Evolutionary conservation across 1,140 invertebrate genomes (phyloP), one percentile per base, ranked within the genome.

Genomic region (Drosophila biarmipes): DNA sequence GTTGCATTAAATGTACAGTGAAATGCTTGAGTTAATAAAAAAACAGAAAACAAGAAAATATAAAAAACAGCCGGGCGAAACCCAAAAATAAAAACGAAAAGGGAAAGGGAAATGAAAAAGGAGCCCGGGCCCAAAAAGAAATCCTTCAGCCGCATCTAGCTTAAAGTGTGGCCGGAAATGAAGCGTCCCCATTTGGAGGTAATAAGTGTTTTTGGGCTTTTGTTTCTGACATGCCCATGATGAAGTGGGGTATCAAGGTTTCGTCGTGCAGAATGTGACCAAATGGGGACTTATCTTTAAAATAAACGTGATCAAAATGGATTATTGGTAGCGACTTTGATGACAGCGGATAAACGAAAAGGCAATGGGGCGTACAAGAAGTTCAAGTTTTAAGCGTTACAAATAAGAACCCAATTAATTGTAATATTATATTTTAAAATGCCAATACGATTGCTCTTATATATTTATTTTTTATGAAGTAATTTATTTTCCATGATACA

Each of bases 1-100:
- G 82, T 87, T 87, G 82, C 82, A 87, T 87, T 87, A 87, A 87
- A 87, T 87, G 78, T 87, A 75, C 78, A 87, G 73, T 85, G 77
- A 85, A 85, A 85, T 85, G 81, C 77, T 86, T 78, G 84, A 87
- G 74, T 87, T 87, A 87, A 89, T 87, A 87, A 89, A 86, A 59
- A 48, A 54, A 34, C 10, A 53, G 6, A 72, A 34, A 31, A 45
- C 46, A 46, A 43, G 40, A 46, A 56, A 57, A 24, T 24, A 24
- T 48, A 66, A 63, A 63, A 48, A 62, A 54, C 42, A 40, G 14
- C 17, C 45, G n/a, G 40, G 31, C 7, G 6, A 43, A 17, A 10
- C 19, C 57, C 21, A 43, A 52, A 64, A 62, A 66, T 19, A 19
- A 31, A 61, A 59, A 43, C 12, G 19, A 37, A 45, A 69, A 62